phyloP scores from a whole-genome alignment of 2,888 invertebrate genomes.

The Parnassius mnemosyne region DNA sequence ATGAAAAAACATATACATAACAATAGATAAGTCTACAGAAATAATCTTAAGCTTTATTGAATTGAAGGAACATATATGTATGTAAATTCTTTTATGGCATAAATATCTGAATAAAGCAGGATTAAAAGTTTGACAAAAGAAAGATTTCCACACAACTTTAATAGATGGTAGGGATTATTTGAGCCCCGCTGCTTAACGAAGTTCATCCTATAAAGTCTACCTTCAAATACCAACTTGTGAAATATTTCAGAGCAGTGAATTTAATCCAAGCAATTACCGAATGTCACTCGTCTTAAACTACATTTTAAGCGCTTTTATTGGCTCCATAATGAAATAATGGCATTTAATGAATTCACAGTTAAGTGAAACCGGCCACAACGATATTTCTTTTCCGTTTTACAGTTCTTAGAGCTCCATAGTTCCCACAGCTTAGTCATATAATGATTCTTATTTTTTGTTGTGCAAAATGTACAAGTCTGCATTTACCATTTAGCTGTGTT shows the following conservation, averaged over 20 bases:
- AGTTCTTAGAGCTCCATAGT: too few relatives aligned
- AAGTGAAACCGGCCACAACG: neutral
- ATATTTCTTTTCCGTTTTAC: too few relatives aligned
- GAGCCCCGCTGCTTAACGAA: conserved; percentile 4
- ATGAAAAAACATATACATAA: too few relatives aligned
- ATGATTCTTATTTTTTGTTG: too few relatives aligned
- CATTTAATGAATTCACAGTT: neutral
- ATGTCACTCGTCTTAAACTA: conserved; percentile 16
- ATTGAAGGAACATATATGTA: too few relatives aligned
- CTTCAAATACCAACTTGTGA: conserved; percentile 19
- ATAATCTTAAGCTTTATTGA: too few relatives aligned
- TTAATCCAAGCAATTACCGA: conserved; percentile 19
- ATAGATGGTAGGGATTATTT: conserved; percentile 18
- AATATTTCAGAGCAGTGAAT: conserved; percentile 19
- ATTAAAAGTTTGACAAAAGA: conserved; percentile 14
- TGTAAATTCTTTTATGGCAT: too few relatives aligned
- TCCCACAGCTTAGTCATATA: too few relatives aligned
- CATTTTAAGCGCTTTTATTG: conserved; percentile 8
- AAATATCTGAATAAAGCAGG: conserved; percentile 4
- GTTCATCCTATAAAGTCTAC: conserved; percentile 14
- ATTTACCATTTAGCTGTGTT: too few relatives aligned
- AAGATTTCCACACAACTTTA: conserved; percentile 16
- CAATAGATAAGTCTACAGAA: too few relatives aligned
- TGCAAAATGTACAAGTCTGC: too few relatives aligned
- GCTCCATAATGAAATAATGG: neutral